Conservation (phyloP, 2,888 invertebrate species). For the Lutraria lutraria region DNA sequence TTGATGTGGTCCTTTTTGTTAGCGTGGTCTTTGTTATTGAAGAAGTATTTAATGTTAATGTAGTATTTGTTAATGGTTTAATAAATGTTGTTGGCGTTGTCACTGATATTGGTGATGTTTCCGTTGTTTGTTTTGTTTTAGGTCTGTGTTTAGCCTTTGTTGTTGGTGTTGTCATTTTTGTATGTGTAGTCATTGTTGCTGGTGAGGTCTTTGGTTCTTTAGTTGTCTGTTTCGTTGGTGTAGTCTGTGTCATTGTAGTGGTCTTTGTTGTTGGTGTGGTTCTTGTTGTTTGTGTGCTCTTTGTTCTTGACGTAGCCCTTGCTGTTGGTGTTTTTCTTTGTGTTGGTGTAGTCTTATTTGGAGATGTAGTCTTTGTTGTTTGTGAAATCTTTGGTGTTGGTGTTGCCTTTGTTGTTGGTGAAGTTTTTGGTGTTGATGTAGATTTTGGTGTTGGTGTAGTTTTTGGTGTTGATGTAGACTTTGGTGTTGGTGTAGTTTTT, state of each 20-base stretch:
- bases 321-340: neutral
- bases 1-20: neutral
- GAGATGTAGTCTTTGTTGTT: neutral
- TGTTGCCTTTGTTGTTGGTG: neutral
- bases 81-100: neutral
- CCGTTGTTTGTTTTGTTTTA: neutral
- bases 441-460: neutral
- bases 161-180: neutral
- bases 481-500: neutral
- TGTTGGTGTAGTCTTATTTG: neutral
- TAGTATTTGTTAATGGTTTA: neutral
- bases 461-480: neutral
- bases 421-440: neutral
- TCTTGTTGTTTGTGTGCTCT: neutral
- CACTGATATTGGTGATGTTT: neutral
- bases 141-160: neutral
- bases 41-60: neutral
- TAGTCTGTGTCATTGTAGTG: neutral
- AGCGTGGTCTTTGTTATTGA: neutral
- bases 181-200: neutral
- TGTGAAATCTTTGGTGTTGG: neutral
- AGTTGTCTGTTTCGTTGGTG: neutral
- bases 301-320: neutral
- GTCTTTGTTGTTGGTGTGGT: neutral
- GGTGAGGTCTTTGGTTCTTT: neutral